Percentiles rank a stretch among this genome's conserved stretches.
phyloP scores from a whole-genome alignment of 2,797 vertebrate genomes.

The Oreortyx pictus region DNA sequence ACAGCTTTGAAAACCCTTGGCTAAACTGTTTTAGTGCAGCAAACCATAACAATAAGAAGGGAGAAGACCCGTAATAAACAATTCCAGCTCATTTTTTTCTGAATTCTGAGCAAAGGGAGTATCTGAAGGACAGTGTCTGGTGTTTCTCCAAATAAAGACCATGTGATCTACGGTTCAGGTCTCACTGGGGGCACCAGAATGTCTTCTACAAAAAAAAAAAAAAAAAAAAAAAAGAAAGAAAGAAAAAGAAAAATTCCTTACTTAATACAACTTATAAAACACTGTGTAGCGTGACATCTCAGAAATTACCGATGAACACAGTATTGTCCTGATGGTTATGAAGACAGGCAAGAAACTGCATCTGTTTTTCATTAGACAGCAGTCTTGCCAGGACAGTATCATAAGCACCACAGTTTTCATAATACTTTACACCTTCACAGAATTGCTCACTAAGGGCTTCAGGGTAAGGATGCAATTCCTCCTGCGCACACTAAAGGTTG shows the following conservation, averaged over 20 bases:
- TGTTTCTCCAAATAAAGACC: neutral
- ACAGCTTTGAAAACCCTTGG: neutral
- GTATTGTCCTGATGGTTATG: neutral
- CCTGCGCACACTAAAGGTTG: no score
- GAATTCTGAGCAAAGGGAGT: neutral
- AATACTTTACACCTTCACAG: neutral
- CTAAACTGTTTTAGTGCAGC: neutral
- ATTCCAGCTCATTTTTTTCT: neutral
- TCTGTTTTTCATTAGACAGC: neutral
- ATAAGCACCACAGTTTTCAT: neutral
- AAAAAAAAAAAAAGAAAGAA: neutral
- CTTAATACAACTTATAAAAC: neutral
- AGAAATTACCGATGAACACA: neutral
- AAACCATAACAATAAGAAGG: neutral
- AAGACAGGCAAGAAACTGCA: neutral
- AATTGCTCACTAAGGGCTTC: neutral
- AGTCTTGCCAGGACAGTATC: neutral
- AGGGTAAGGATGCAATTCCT: neutral
- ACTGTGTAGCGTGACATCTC: neutral
- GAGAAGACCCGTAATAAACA: neutral
- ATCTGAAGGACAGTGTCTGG: neutral
- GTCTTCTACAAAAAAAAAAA: neutral
- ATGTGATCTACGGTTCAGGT: neutral
- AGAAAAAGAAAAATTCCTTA: neutral
- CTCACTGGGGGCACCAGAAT: neutral